A percentile compares a stretch with the other conserved stretches of the same genome.
Evolutionary conservation across 2,888 invertebrate genomes (phyloP).

Genomic region (Epistrophella euchroma): DNA sequence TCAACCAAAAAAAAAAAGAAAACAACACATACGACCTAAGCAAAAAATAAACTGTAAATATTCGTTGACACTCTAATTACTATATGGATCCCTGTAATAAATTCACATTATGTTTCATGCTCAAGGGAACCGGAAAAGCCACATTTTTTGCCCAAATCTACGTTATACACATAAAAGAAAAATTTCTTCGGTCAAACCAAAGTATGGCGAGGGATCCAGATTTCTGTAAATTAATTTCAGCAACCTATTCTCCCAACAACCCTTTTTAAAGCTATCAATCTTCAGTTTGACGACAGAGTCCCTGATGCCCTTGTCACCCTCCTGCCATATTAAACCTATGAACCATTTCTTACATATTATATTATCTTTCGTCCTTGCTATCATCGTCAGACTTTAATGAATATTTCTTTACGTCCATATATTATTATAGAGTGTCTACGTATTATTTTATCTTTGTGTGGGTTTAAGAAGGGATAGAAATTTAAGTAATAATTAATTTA

Average conservation of each 20-base stretch:
- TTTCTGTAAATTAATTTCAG: conserved; percentile 74
- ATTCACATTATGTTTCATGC: conserved; percentile 65
- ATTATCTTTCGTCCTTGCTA: background rate
- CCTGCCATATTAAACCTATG: conserved; percentile 17
- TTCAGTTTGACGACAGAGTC: conserved; percentile 69
- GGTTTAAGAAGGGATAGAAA: conserved; percentile 38
- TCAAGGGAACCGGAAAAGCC: conserved; percentile 70
- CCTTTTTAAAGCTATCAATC: conserved; percentile 77
- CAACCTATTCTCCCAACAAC: conserved; percentile 10
- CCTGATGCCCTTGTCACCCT: conserved; percentile 35
- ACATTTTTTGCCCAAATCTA: conserved; percentile 52
- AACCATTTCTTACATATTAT: conserved; percentile 43
- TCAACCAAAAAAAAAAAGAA: background rate
- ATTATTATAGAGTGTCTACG: conserved; percentile 6
- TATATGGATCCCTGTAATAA: conserved; percentile 60
- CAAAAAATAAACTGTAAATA: conserved; percentile 49
- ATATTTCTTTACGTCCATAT: conserved; percentile 32
- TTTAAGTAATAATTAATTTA: conserved; percentile 70
- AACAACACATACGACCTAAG: conserved; percentile 2
- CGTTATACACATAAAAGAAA: conserved; percentile 47
- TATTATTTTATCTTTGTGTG: conserved; percentile 25
- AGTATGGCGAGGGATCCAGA: conserved; percentile 65
- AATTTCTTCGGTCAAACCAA: conserved; percentile 70
- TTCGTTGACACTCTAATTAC: conserved; percentile 73
- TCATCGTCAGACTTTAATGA: conserved; percentile 57